Percentiles rank a stretch among this genome's conserved stretches.
These are phyloP conservation scores for Synaphobranchus kaupii DNA, from an alignment of 2,797 vertebrate genomes.

Conservation along the genomic window DNA sequence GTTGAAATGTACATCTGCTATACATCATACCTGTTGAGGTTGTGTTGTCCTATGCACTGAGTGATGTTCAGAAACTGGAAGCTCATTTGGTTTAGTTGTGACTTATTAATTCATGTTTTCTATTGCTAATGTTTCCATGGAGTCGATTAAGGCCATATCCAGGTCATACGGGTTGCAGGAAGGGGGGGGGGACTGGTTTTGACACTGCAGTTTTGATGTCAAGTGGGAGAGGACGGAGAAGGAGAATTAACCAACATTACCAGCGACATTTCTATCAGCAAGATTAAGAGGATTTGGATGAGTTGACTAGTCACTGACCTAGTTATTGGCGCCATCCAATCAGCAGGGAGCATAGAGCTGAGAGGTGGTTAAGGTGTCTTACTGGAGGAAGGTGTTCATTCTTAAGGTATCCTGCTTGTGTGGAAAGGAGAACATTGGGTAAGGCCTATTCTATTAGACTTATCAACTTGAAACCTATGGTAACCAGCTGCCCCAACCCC, in stretches of 20 bases:
- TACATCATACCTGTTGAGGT: not conserved
- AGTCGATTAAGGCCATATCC: slow-evolving; percentile 18
- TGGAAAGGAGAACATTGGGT: slow-evolving; percentile 42
- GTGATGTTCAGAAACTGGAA: not conserved
- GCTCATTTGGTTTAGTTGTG: not conserved
- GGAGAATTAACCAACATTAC: slow-evolving; percentile 55
- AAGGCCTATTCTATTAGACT: slow-evolving; percentile 33
- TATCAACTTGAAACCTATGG: not conserved
- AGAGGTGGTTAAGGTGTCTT: slow-evolving; percentile 47
- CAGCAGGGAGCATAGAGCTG: slow-evolving; percentile 49
- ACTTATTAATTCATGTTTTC: not conserved
- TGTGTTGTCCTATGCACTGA: not conserved
- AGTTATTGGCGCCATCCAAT: slow-evolving; percentile 66
- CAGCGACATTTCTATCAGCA: slow-evolving; percentile 61
- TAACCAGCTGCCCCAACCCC: not conserved
- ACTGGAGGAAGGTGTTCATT: slow-evolving; percentile 54
- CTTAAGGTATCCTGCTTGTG: slow-evolving; percentile 1
- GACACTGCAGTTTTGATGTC: slow-evolving; percentile 2
- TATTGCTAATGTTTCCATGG: not conserved
- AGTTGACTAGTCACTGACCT: slow-evolving; percentile 64
- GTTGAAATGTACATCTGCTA: not conserved
- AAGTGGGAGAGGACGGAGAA: slow-evolving; percentile 29
- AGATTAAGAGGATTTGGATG: slow-evolving; percentile 74
- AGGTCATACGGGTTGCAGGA: slow-evolving; percentile 19
- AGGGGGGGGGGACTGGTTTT: slow-evolving; percentile 12